Evolutionary conservation across 2,113 vertebrate species (phyloP).

Genomic region (Silurus meridionalis): DNA sequence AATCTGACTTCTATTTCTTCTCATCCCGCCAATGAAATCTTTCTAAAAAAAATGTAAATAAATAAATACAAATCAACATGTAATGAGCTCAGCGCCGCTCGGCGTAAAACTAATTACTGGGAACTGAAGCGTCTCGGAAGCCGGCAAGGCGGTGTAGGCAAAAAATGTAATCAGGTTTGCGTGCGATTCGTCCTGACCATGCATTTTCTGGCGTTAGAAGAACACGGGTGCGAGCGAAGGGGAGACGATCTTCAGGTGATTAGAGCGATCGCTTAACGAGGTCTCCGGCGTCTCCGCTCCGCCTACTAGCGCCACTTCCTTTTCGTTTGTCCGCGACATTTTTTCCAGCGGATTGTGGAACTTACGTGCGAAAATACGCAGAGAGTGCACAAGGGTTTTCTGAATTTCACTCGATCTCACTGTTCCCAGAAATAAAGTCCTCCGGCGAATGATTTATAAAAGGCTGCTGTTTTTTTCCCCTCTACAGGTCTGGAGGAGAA

Average conservation of each 20-base stretch:
- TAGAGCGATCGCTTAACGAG: not conserved
- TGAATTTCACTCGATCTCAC: not conserved
- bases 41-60: not conserved
- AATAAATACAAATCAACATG: not conserved
- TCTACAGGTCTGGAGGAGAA: conserved; percentile 11
- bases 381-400: not conserved
- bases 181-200: not conserved
- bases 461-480: not conserved
- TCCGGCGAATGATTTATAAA: conserved; percentile 27
- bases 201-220: not conserved
- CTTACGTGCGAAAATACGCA: not conserved
- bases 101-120: not conserved
- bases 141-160: not conserved
- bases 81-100: not conserved
- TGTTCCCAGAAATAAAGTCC: not conserved
- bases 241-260: not conserved
- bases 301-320: not conserved
- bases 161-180: not conserved
- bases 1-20: no score
- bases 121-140: not conserved
- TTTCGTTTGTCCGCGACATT: no score
- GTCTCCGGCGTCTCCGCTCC: not conserved
- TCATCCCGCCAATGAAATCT: not conserved
- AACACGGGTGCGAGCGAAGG: not conserved
- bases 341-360: not conserved